A percentile compares a stretch with the other conserved stretches of the same genome.
phyloP scores from a whole-genome alignment of 1,140 invertebrate genomes.

The Orussus abietinus region DNA sequence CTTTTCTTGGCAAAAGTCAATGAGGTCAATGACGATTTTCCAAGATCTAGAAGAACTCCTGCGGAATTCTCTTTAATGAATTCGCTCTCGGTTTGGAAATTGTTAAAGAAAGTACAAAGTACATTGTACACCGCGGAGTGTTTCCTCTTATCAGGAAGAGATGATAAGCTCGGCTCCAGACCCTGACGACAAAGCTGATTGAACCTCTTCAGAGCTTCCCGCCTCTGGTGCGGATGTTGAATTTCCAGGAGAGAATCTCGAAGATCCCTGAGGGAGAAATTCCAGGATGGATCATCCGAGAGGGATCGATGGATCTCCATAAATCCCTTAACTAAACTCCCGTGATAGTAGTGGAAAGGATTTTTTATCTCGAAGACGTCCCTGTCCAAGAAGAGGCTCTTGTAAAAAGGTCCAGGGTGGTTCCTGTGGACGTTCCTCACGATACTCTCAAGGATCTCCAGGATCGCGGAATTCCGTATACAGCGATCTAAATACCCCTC shows the following conservation, averaged over 20 bases:
- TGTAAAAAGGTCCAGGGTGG: slow-evolving; percentile 13
- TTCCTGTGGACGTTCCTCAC: slow-evolving; percentile 3
- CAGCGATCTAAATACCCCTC: slow-evolving; percentile 18
- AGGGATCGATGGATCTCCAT: slow-evolving; percentile 23
- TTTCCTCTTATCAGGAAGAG: slow-evolving; percentile 1
- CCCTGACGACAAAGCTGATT: slow-evolving; percentile 18
- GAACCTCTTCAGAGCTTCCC: slow-evolving; percentile 15
- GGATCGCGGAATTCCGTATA: slow-evolving; percentile 16
- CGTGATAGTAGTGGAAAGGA: slow-evolving; percentile 27
- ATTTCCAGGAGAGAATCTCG: slow-evolving; percentile 25
- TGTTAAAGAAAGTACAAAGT: slow-evolving; percentile 25
- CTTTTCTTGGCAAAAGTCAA: neutral
- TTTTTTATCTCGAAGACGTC: slow-evolving; percentile 30
- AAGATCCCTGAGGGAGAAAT: slow-evolving; percentile 28
- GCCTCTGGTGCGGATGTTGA: slow-evolving; percentile 12
- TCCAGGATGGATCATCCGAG: slow-evolving; percentile 21
- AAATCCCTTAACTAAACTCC: slow-evolving; percentile 24
- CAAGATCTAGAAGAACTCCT: too few relatives aligned
- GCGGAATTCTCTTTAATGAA: too few relatives aligned
- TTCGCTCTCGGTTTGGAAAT: slow-evolving; percentile 27
- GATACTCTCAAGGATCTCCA: slow-evolving; percentile 20
- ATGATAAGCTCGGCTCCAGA: slow-evolving; percentile 12
- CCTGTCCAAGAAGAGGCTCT: slow-evolving; percentile 19
- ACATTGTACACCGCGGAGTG: slow-evolving; percentile 17
- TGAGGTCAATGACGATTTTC: neutral